A percentile compares a stretch with the other conserved stretches of the same genome.
These are phyloP conservation scores for Elmis aenea DNA, from an alignment of 2,888 invertebrate genomes.

Conservation along the genomic window DNA sequence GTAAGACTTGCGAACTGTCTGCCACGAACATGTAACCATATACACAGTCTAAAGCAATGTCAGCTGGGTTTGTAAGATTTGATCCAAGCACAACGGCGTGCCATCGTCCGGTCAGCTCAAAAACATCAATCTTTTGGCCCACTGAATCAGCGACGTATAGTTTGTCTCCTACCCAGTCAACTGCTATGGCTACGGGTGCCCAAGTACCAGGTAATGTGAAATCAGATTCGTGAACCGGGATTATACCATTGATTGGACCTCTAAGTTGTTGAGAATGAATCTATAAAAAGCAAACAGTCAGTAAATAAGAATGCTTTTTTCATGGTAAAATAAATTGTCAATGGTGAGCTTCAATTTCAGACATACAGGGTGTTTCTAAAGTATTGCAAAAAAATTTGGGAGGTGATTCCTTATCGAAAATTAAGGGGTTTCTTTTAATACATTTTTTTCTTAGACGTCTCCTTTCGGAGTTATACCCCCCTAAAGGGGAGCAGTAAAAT, in stretches of 20 bases:
- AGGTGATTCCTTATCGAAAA: too few species aligned
- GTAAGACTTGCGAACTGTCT: constrained; percentile 74
- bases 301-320: too few species aligned
- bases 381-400: too few species aligned
- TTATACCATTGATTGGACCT: constrained; percentile 44
- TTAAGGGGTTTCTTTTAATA: too few species aligned
- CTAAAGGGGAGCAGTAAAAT: too few species aligned
- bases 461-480: too few species aligned
- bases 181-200: constrained; percentile 86
- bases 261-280: constrained; percentile 58
- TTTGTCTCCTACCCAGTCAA: constrained; percentile 96
- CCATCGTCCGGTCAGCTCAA: constrained; percentile 79
- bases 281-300: constrained; percentile 47
- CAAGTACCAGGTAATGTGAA: constrained; percentile 78
- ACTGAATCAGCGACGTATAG: constrained; percentile 90
- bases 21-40: constrained; percentile 84
- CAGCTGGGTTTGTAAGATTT: constrained; percentile 85
- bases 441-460: too few species aligned
- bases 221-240: constrained; percentile 55
- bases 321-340: too few species aligned
- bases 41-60: constrained; percentile 89
- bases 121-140: constrained; percentile 91
- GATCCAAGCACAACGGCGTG: constrained; percentile 89
- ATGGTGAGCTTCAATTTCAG: too few species aligned
- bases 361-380: too few species aligned